These are phyloP conservation scores for Leuciscus idus DNA, from an alignment of 2,113 vertebrate species.

Conservation along the genomic window DNA sequence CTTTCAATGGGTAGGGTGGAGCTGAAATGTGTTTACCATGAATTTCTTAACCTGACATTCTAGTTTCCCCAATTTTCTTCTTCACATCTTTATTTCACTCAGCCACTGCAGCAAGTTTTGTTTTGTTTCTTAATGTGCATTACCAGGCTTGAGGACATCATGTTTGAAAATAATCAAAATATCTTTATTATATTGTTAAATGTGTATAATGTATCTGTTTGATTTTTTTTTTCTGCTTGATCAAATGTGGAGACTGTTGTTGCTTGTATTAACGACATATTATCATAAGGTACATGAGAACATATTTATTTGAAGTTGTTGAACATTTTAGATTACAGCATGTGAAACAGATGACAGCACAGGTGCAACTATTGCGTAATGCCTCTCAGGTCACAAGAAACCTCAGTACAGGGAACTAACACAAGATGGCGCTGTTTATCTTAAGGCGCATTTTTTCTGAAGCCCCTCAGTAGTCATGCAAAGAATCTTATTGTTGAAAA, in stretches of 20 bases:
- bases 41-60: not conserved
- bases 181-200: not conserved
- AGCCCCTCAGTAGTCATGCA: not conserved
- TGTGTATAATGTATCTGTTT: not conserved
- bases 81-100: no score
- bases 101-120: no score
- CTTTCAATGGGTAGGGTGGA: not conserved
- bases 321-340: not conserved
- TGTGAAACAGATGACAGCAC: not conserved
- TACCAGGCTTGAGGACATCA: no score
- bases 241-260: not conserved
- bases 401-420: conserved; percentile 23
- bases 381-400: not conserved
- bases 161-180: not conserved
- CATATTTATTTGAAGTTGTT: not conserved
- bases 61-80: not conserved
- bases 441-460: not conserved
- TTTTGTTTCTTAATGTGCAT: no score
- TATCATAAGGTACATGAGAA: not conserved
- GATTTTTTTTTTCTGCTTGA: not conserved
- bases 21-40: not conserved
- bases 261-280: not conserved
- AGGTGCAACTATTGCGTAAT: conserved; percentile 23
- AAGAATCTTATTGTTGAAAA: not conserved
- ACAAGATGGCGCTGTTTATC: conserved; percentile 68